A percentile compares a stretch with the other conserved stretches of the same genome.
phyloP scores from a whole-genome alignment of 1,140 invertebrate species.

The Cepaea nemoralis region DNA sequence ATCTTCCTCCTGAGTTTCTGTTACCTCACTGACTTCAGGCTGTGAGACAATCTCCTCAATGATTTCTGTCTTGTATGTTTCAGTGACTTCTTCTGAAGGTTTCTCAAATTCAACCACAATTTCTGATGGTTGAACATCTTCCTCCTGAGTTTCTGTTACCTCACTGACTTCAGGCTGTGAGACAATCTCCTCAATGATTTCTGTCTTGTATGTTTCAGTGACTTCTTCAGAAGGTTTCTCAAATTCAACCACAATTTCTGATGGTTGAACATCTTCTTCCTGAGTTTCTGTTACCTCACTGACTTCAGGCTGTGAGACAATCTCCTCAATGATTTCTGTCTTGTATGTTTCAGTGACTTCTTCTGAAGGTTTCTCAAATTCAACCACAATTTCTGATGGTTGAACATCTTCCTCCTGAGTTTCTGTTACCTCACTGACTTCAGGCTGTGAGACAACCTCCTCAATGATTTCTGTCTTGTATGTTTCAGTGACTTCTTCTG shows the following conservation, averaged over 20 bases:
- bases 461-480: constrained; percentile 39
- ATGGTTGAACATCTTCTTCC: constrained; percentile 43
- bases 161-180: constrained; percentile 47
- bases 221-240: constrained; percentile 42
- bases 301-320: constrained; percentile 42
- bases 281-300: constrained; percentile 43
- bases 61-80: constrained; percentile 45
- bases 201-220: constrained; percentile 47
- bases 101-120: constrained; percentile 47
- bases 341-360: constrained; percentile 46
- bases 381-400: constrained; percentile 44
- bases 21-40: constrained; percentile 45
- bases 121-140: constrained; percentile 45
- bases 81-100: constrained; percentile 45
- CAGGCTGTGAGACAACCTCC: constrained; percentile 41
- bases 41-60: constrained; percentile 46
- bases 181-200: constrained; percentile 46
- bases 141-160: constrained; percentile 42
- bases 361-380: constrained; percentile 45
- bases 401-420: constrained; percentile 44
- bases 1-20: constrained; percentile 37
- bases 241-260: constrained; percentile 55
- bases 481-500: constrained; percentile 31
- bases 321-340: constrained; percentile 45
- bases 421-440: constrained; percentile 40